Evolutionary conservation across 2,797 vertebrate genomes (phyloP), one percentile per base, ranked within the genome.

Genomic region (Scyliorhinus canicula): DNA sequence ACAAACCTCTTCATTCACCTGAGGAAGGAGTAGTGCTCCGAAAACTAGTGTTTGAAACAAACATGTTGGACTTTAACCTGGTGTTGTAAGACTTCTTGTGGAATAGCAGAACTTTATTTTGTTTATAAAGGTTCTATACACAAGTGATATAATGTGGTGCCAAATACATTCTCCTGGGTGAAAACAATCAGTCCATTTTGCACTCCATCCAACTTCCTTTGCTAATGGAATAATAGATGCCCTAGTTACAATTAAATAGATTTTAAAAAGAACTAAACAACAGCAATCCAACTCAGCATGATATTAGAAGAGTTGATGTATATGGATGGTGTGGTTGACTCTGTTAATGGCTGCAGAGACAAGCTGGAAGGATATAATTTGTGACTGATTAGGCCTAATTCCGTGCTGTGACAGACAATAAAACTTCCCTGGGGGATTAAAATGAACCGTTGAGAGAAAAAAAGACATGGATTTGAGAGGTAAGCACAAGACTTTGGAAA

Each of bases 221-320:
- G 1, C 19, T 19, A 24, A 82, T 40, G 91, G 95, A 65, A 95
- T 67, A 95, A 52, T 31, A 52, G 57, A 95, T 52, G 50, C 14
- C n/a, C 67, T 52, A 26, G 31, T 35, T 50, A 60, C 40, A 82
- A 24, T 21, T 44, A 40, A 40, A 82, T 44, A 82, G 40, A 82
- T 44, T n/a, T n/a, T n/a, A n/a, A n/a, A n/a, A n/a, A n/a, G 44
- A 77, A 35, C n/a, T 19, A 82, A 82, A 19, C 14, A 6, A 44
- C 40, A 82, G 77, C 19, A 47, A 44, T 82, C 40, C 16, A 4
- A 5, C 1, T 82, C 77, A 21, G 77, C 40, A 16, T 19, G 77
- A 82, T 4, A 82, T 6, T 19, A 21, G 74, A 79, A 44, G 74
- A 44, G n/a, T n/a, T n/a, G n/a, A n/a, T n/a, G n/a, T n/a, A n/a